Base-by-base conservation (phyloP, 2,797 vertebrate species). In the Sorex maritimensis region DNA sequence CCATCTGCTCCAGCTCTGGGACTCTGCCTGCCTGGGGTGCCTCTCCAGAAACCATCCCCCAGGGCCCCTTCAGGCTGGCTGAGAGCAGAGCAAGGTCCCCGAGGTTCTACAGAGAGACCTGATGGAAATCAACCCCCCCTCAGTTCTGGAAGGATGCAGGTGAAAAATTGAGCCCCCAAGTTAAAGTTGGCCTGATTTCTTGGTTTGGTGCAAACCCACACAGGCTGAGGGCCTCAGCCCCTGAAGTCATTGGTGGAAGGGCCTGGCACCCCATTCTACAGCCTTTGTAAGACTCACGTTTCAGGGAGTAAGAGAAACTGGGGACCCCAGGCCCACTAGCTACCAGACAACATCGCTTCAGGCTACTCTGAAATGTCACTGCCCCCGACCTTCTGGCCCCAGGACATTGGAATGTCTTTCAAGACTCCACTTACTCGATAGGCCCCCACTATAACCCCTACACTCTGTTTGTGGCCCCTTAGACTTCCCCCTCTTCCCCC, bases 1-100 rank as follows among this genome's bases (percentile, higher is more conserved):
- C 95, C 87, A 94, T 80, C 26, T 67, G 74, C 83, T 73, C 78
- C 67, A 74, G 44, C 78, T 65, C 38, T 10, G 26, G 13, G 71
- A 26, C 65, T 84, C 65, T 49, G 24, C 7, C 86, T 52, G 41
- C 81, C 17, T 19, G 49, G 44, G 24, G 96, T 24, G 21, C 49
- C n/a, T 38, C 41, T 65, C 38, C 52, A 17, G 79, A 87, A 46
- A 74, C n/a, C 49, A 46, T 5, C 17, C 87, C 68, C 82, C 38
- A 0, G 11, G 28, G 30, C 61, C 49, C 52, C 44, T 24, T 28
- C 46, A 68, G 41, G 6, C 63, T 49, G 58, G 65, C 75, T 49
- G 75, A 77, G 79, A 15, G 11, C 12, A 30, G 12, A 46, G 12
- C 44, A 14, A 61, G 28, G 24, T 6, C 6, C n/a, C 6, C 46